phyloP scores from a whole-genome alignment of 1,140 invertebrate species.

The Lucilia sericata region DNA sequence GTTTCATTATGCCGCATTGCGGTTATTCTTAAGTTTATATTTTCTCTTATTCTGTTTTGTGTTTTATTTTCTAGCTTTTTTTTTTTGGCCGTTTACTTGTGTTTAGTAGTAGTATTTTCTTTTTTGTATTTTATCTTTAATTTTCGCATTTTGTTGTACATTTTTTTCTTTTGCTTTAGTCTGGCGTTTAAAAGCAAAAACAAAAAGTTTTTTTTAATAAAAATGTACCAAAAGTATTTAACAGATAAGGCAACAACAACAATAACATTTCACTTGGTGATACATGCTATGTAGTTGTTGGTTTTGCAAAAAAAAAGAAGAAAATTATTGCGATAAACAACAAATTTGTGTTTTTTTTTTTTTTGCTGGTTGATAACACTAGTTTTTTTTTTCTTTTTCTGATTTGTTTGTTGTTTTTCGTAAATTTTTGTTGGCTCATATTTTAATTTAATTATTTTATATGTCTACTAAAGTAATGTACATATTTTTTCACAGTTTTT shows the following conservation, averaged over 20 bases:
- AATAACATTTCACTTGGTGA: not conserved
- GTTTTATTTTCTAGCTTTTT: not conserved
- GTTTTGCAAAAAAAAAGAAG: not conserved
- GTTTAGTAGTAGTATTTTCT: not conserved
- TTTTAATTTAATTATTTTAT: not conserved
- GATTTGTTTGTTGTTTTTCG: slow-evolving; percentile 7
- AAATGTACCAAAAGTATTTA: not conserved
- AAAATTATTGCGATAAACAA: not conserved
- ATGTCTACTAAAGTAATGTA: not conserved
- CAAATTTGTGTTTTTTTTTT: not conserved
- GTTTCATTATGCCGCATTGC: slow-evolving; percentile 63
- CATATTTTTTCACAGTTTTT: not conserved
- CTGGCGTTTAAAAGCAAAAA: not conserved
- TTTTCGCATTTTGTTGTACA: not conserved
- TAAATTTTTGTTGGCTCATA: not conserved
- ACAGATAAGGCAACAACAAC: not conserved
- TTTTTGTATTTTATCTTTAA: slow-evolving; percentile 7
- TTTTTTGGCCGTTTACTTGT: not conserved
- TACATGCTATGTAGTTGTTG: not conserved
- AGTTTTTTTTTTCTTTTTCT: not conserved
- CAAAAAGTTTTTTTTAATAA: no score
- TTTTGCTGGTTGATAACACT: not conserved
- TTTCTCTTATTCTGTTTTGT: not conserved
- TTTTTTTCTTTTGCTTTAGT: not conserved
- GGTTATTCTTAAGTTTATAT: slow-evolving; percentile 56